These are phyloP conservation scores for Vireo altiloquus DNA, from an alignment of 2,113 vertebrate species.

Conservation along the genomic window DNA sequence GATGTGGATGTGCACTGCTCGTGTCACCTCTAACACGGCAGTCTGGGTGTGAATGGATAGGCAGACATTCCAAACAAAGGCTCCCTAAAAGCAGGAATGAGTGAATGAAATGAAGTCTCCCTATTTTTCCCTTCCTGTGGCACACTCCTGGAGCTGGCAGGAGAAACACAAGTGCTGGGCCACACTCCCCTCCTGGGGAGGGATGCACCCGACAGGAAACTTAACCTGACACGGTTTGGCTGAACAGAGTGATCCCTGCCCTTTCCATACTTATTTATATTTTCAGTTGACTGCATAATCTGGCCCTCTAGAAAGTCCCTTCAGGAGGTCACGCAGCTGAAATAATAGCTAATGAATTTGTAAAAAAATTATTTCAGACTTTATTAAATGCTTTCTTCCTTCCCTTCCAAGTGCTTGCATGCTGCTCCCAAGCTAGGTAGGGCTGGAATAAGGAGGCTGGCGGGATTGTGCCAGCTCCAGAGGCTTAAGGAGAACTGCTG, in stretches of 20 bases:
- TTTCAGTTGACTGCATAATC: constrained; percentile 33
- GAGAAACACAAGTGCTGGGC: neutral
- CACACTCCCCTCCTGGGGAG: neutral
- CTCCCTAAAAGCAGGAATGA: neutral
- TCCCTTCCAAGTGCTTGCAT: neutral
- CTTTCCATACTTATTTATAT: constrained; percentile 39
- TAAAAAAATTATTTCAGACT: constrained; percentile 21
- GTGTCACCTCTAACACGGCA: neutral
- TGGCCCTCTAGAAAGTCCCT: constrained; percentile 37
- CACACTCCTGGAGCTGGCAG: neutral
- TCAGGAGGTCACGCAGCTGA: constrained; percentile 63
- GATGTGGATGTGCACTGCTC: rapidly evolving
- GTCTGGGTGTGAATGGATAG: rapidly evolving
- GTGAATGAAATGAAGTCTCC: neutral
- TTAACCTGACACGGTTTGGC: neutral
- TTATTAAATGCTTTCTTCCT: neutral
- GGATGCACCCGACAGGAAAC: constrained; percentile 1
- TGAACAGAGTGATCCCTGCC: constrained; percentile 17
- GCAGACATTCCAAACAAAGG: neutral
- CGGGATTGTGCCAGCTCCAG: neutral
- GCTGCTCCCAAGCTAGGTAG: neutral
- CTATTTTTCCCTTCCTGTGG: neutral
- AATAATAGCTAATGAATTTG: constrained; percentile 63
- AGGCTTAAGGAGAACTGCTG: neutral
- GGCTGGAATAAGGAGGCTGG: neutral